Evolutionary conservation across 2,113 vertebrate genomes (phyloP), one percentile per base, ranked within the genome.

Genomic region (Tretioscincus oriximinensis): DNA sequence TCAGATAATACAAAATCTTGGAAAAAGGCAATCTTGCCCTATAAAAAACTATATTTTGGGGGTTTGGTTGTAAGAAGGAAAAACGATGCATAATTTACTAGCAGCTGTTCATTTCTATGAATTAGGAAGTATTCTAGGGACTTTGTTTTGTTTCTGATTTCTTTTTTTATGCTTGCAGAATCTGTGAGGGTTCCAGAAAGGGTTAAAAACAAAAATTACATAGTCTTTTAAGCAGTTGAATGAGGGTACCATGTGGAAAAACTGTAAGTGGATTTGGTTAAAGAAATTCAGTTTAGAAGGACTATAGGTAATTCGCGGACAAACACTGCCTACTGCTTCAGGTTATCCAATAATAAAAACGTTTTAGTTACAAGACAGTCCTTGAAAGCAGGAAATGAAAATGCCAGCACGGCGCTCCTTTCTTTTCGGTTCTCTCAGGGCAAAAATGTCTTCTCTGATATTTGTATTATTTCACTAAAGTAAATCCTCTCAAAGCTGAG

Each of bases 181-280:
- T 90, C 90, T 89, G 87, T 80, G 81, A 92, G 89, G 90, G 92
- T 93, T 93, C 94, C 88, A 87, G 84, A 76, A 54, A 91, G 93
- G 94, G 88, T 93, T 94, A 92, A 90, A 94, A 93, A 90, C 88
- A 51, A 51, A 93, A 93, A 92, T 94, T 85, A 91, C 93, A 94
- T 91, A 66, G 95, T 95, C 93, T 95, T 93, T 95, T 95, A 94
- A 94, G 89, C 93, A 94, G 93, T 94, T 94, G 94, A 94, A 90
- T 93, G 82, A 90, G 90, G 93, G 90, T 90, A 91, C 88, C 47
- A 54, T 88, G 88, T 92, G 93, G 94, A 95, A 95, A 96, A 94
- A 95, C 94, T 95, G 93, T 95, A 96, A 95, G 93, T 96, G 94
- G 95, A 95, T 96, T 96, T 95, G 95, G 95, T 95, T 96, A 96